phyloP scores from a whole-genome alignment of 1,140 invertebrate species.

The Lepidotrigona ventralis region DNA sequence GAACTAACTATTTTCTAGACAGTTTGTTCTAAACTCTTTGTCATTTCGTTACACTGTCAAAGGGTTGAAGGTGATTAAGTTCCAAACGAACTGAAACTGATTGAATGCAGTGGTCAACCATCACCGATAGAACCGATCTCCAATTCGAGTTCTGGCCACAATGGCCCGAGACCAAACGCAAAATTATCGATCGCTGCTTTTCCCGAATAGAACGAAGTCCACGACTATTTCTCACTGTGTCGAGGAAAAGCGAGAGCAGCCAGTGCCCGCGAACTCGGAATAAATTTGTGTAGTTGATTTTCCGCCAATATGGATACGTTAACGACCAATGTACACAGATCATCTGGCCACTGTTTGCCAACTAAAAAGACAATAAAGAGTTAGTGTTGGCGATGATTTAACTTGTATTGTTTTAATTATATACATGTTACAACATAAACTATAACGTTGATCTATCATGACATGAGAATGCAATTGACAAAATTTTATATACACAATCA shows the following conservation, averaged over 20 bases:
- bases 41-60: neutral
- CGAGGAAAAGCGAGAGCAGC: slow-evolving; percentile 1
- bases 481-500: neutral
- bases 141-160: neutral
- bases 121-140: slow-evolving; percentile 8
- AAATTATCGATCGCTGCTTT: slow-evolving; percentile 32
- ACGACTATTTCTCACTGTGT: slow-evolving; percentile 11
- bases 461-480: slow-evolving; percentile 34
- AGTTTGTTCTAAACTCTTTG: neutral
- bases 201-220: slow-evolving; percentile 5
- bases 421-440: slow-evolving; percentile 13
- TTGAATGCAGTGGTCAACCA: neutral
- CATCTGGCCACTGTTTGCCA: neutral
- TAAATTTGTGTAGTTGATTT: slow-evolving; percentile 4
- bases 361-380: slow-evolving; percentile 42
- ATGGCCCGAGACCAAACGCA: neutral
- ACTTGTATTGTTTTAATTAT: slow-evolving; percentile 32
- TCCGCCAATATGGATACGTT: neutral
- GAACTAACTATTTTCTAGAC: neutral
- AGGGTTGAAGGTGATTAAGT: neutral
- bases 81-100: neutral
- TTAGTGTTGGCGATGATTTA: neutral
- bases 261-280: neutral
- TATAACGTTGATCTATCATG: slow-evolving; percentile 33
- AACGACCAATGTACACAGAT: neutral